Percentiles rank a stretch among this genome's conserved stretches.
phyloP scores from a whole-genome alignment of 2,113 vertebrate genomes.

The Crotalus horridus region DNA sequence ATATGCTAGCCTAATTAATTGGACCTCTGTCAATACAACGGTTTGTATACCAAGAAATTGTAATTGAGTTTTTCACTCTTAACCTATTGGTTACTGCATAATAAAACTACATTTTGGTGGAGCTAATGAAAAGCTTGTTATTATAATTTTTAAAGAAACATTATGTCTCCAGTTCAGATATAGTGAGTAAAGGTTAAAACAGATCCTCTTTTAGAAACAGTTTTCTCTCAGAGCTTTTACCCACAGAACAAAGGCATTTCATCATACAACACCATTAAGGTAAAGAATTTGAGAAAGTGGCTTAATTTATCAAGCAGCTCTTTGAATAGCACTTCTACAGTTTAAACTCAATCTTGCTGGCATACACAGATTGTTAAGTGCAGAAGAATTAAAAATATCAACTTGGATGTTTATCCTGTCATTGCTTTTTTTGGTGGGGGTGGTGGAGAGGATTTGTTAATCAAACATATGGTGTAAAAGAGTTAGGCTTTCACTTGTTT shows the following conservation, averaged over 20 bases:
- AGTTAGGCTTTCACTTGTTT: background rate
- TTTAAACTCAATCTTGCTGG: background rate
- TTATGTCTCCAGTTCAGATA: background rate
- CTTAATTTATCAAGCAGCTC: background rate
- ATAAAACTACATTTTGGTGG: background rate
- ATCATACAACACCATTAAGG: background rate
- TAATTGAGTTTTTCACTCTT: background rate
- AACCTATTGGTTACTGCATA: background rate
- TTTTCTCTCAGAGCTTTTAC: background rate
- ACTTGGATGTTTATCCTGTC: constrained; percentile 26
- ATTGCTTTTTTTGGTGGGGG: background rate
- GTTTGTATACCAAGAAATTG: background rate
- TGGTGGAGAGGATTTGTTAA: background rate
- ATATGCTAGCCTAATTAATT: constrained; percentile 4
- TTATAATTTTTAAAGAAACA: background rate
- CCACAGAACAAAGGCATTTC: background rate
- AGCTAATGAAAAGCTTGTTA: background rate
- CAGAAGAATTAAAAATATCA: constrained; percentile 6
- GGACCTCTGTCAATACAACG: background rate
- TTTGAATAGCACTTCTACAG: background rate
- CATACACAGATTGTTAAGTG: background rate
- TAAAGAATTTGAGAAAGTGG: background rate
- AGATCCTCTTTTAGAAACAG: background rate
- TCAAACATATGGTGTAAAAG: constrained; percentile 5
- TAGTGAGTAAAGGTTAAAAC: background rate